Conservation (phyloP, 2,888 invertebrate genomes). For the Campopleginae sp. region DNA sequence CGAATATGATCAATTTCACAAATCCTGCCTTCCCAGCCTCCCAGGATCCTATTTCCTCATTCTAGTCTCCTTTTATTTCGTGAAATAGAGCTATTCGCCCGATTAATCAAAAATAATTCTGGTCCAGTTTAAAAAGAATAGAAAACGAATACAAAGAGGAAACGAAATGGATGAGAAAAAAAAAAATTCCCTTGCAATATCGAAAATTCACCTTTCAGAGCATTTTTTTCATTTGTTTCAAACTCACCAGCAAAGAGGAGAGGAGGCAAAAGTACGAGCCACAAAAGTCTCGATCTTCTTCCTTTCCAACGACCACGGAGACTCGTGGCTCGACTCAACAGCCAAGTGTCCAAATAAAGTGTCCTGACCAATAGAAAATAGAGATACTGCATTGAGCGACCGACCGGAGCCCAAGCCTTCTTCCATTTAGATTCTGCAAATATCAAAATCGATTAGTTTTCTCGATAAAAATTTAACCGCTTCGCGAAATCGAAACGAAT, state of each 20-base stretch:
- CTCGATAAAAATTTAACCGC: constrained; percentile 8
- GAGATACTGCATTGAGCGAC: constrained; percentile 73
- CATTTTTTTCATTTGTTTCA: neutral
- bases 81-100: neutral
- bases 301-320: constrained; percentile 72
- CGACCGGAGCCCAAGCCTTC: constrained; percentile 71
- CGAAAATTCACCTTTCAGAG: neutral
- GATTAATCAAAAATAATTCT: neutral
- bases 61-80: neutral
- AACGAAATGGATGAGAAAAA: neutral
- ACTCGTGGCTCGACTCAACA: constrained; percentile 77
- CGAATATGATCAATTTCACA: neutral
- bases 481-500: constrained; percentile 9
- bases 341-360: constrained; percentile 80
- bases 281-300: constrained; percentile 76
- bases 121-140: neutral
- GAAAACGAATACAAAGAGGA: neutral
- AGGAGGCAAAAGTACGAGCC: constrained; percentile 85
- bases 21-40: too few species aligned
- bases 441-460: constrained; percentile 19
- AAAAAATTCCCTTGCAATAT: neutral
- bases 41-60: neutral
- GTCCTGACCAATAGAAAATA: constrained; percentile 78
- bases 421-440: constrained; percentile 78
- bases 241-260: constrained; percentile 87